phyloP scores from a whole-genome alignment of 2,113 vertebrate species.

The zebrafish (Danio rerio) region GRCz12tu NC_133189.1:29103501-29104000 shows the following conservation, averaged over 20 bases:
- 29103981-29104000: background rate
- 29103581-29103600: slow-evolving; percentile 62
- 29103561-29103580: slow-evolving; percentile 56
- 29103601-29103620: slow-evolving; percentile 66
- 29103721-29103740: slow-evolving; percentile 64
- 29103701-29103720: slow-evolving; percentile 26
- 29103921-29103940: background rate
- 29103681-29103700: slow-evolving; percentile 51
- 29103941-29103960: background rate
- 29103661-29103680: slow-evolving; percentile 52
- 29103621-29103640: slow-evolving; percentile 72
- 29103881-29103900: slow-evolving; percentile 40
- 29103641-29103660: slow-evolving; percentile 52
- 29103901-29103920: slow-evolving; percentile 1
- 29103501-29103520: slow-evolving; percentile 43
- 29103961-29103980: background rate
- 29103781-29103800: slow-evolving; percentile 13
- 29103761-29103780: background rate
- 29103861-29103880: slow-evolving; percentile 8
- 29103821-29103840: slow-evolving; percentile 50
- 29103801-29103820: background rate
- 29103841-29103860: slow-evolving; percentile 10
- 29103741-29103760: slow-evolving; percentile 34
- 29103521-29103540: slow-evolving; percentile 45
- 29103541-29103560: slow-evolving; percentile 47